These are phyloP conservation scores for Poecilia latipinna DNA, from an alignment of 2,113 vertebrate species.

Conservation along the genomic window DNA sequence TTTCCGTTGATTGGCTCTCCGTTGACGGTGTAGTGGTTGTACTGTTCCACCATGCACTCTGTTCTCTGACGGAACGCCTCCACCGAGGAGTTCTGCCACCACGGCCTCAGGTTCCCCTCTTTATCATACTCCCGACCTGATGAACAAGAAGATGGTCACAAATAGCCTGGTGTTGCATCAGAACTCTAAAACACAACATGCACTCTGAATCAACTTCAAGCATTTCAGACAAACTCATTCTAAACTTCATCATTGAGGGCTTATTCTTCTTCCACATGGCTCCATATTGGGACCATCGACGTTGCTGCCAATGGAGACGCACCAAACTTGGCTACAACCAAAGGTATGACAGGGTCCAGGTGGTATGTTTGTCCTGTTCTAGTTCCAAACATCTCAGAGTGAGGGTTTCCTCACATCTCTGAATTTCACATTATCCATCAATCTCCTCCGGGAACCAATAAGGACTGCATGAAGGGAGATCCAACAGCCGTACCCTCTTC, in stretches of 20 bases:
- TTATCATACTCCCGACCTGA: constrained; percentile 94
- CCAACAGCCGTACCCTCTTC: no score
- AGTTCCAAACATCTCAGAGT: background rate
- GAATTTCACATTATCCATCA: background rate
- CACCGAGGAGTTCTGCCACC: constrained; percentile 96
- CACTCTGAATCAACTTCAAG: no score
- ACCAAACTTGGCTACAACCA: no score
- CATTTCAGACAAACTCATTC: background rate
- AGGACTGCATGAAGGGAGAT: no score
- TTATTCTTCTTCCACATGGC: no score
- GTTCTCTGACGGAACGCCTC: constrained; percentile 91
- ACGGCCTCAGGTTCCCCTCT: constrained; percentile 92
- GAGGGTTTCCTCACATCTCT: background rate
- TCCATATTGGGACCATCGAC: no score
- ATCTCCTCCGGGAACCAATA: no score
- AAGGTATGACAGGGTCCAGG: background rate
- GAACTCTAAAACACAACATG: background rate
- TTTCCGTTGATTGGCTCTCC: constrained; percentile 91
- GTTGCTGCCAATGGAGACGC: no score
- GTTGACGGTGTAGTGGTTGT: constrained; percentile 87
- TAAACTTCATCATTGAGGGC: background rate
- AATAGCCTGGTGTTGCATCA: background rate
- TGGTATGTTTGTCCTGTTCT: background rate
- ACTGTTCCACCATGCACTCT: constrained; percentile 93
- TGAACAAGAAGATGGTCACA: background rate